phyloP scores from a whole-genome alignment of 53 echinoderm and acorn worm genomes.

The Stichopus horrens region DNA sequence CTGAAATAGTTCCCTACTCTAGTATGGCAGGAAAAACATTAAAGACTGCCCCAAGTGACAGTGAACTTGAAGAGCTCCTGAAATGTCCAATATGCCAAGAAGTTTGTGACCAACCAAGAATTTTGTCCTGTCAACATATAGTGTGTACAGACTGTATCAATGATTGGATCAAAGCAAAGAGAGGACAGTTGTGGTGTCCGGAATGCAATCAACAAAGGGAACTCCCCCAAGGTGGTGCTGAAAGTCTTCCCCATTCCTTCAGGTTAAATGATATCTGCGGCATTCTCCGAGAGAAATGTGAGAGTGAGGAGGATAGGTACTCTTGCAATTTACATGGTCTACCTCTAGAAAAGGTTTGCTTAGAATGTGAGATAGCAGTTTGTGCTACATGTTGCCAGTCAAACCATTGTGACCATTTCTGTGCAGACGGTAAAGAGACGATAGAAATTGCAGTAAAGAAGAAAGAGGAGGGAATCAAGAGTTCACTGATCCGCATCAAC shows the following conservation, averaged over 20 bases:
- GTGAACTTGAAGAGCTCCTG: conserved; percentile 37
- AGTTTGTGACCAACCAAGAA: conserved; percentile 50
- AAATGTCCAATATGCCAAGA: conserved; percentile 55
- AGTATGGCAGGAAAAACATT: neutral
- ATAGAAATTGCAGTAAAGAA: conserved; percentile 25
- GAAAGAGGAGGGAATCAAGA: conserved; percentile 25
- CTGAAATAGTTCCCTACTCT: no score
- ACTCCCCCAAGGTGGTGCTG: conserved; percentile 47
- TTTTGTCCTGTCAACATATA: conserved; percentile 58
- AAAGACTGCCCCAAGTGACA: neutral
- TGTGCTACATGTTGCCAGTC: conserved; percentile 32
- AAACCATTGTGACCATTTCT: conserved; percentile 35
- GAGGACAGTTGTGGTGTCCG: conserved; percentile 46
- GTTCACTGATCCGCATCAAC: conserved; percentile 14
- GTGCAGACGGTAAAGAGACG: conserved; percentile 36
- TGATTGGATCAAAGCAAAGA: conserved; percentile 38
- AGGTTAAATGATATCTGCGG: conserved; percentile 44
- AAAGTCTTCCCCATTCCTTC: conserved; percentile 56
- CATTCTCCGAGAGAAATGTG: conserved; percentile 39
- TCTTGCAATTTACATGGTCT: conserved; percentile 47
- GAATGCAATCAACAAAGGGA: conserved; percentile 49
- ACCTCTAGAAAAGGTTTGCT: conserved; percentile 44
- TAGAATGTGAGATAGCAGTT: conserved; percentile 48
- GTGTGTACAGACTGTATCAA: conserved; percentile 55
- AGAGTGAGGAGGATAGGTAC: neutral